phyloP scores from a whole-genome alignment of 2,888 invertebrate species.

The Macrostomum cliftonense region DNA sequence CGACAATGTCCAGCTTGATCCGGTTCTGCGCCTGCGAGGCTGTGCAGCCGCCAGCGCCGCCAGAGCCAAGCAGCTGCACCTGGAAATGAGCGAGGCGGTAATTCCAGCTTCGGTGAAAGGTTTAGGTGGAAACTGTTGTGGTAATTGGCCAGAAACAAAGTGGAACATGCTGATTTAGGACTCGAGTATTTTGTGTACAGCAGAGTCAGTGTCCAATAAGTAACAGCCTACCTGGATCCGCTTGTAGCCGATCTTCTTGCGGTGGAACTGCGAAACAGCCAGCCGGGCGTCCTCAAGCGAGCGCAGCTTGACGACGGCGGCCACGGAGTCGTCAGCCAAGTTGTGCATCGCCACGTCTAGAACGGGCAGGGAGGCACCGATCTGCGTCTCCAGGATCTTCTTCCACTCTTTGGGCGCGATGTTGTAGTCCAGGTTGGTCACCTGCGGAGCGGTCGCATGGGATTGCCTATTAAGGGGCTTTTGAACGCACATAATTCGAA shows the following conservation, averaged over 20 bases:
- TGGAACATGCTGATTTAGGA: too few species aligned
- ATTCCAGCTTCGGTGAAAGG: too few species aligned
- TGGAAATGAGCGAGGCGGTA: conserved; percentile 60
- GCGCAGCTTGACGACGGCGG: conserved; percentile 53
- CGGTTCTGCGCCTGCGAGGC: conserved; percentile 7
- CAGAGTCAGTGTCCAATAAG: conserved; percentile 15
- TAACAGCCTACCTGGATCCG: conserved; percentile 49
- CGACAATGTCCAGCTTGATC: conserved; percentile 49
- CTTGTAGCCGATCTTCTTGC: conserved; percentile 59
- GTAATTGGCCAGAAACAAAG: too few species aligned
- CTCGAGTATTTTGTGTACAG: too few species aligned
- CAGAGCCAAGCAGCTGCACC: conserved; percentile 39
- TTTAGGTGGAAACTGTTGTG: too few species aligned
- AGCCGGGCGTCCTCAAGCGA: conserved; percentile 48
- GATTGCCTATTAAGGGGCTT: too few species aligned
- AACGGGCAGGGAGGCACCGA: conserved; percentile 43
- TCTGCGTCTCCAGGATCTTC: conserved; percentile 46
- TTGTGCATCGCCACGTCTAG: conserved; percentile 46
- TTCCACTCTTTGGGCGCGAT: conserved; percentile 50
- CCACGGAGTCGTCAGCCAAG: conserved; percentile 50
- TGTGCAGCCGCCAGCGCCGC: conserved; percentile 12
- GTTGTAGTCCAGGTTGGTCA: conserved; percentile 53
- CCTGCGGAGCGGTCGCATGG: too few species aligned
- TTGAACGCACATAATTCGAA: too few species aligned
- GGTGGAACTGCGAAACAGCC: conserved; percentile 62